Base-by-base conservation (phyloP, 2,113 vertebrate genomes). In the Tylochromis polylepis region DNA sequence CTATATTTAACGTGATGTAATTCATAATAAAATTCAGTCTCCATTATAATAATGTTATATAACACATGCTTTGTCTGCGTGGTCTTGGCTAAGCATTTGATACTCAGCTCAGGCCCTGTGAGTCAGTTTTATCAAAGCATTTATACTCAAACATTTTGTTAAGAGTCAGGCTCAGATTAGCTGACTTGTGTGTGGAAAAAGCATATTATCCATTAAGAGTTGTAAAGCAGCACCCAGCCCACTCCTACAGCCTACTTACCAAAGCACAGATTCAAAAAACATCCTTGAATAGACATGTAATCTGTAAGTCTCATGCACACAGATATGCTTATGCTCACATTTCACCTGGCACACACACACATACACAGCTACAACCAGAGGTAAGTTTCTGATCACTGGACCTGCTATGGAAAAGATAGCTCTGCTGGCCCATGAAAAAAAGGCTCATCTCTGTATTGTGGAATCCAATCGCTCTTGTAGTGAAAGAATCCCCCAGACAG, bases 391-490 rank as follows among this genome's bases (percentile, higher is more conserved):
- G 89, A 90, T 90, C 88, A 60, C 82, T 83, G 58, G 83, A 90
- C 87, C 89, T 87, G 85, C 82, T 78, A 53, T 88, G 79, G 65
- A 70, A 85, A 85, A 62, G 82, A 85, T 70, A 88, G 79, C 83
- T 84, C 87, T 43, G 85, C 72, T 83, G 80, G 85, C 75, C 79
- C 70, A 36, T 85, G 85, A 77, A 72, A 85, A 75, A 82, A 82
- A 46, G 67, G 31, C 90, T 91, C 87, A 91, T 87, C 88, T 90
- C 83, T 89, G 46, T 3, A 85, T 72, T 51, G 84, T 88, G 92
- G 90, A 93, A 95, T 93, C 92, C 93, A 95, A 95, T 95, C 88
- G 88, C 91, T 88, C 59, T 51, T 79, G 31, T 85, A 82, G 89
- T 88, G 91, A 95, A 85, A 84, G 88, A 82, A 89, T 94, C 93